A percentile compares a stretch with the other conserved stretches of the same genome.
These are phyloP conservation scores for Nasonia giraulti DNA, from an alignment of 1,140 invertebrate genomes.

Conservation along the genomic window DNA sequence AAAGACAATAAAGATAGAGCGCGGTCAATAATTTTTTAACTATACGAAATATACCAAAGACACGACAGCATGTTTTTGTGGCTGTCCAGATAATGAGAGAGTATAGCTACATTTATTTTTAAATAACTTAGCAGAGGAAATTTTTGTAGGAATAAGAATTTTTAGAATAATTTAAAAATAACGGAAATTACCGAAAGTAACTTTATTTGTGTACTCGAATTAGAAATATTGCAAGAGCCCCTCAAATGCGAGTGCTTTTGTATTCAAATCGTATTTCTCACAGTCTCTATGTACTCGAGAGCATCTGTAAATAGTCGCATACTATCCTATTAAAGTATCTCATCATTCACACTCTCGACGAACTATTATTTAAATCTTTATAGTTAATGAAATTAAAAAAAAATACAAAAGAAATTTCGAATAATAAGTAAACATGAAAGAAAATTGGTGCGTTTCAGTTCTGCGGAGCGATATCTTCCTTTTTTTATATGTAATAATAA, in stretches of 20 bases:
- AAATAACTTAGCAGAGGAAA: constrained; percentile 15
- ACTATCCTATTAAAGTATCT: constrained; percentile 55
- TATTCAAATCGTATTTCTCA: constrained; percentile 60
- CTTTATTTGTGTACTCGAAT: constrained; percentile 63
- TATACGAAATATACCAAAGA: constrained; percentile 65
- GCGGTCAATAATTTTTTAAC: background rate
- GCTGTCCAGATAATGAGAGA: constrained; percentile 60
- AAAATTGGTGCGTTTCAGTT: constrained; percentile 17
- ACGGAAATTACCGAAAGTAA: constrained; percentile 61
- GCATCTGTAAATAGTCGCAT: constrained; percentile 69
- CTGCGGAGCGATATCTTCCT: constrained; percentile 29
- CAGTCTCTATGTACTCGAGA: constrained; percentile 48
- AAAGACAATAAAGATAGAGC: constrained; percentile 2
- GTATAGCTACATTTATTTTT: constrained; percentile 54
- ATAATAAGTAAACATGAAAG: constrained; percentile 30
- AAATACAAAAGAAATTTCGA: constrained; percentile 11
- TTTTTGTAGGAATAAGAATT: constrained; percentile 29
- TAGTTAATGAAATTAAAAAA: constrained; percentile 10
- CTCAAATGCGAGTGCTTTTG: constrained; percentile 55
- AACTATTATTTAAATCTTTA: constrained; percentile 35
- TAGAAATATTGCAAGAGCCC: constrained; percentile 36
- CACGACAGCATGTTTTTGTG: constrained; percentile 57
- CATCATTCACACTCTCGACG: constrained; percentile 24
- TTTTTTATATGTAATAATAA: constrained; percentile 37
- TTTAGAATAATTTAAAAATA: constrained; percentile 61